Conservation (phyloP, 92 coral and sea anemone species). For the Desmophyllum pertusum region DNA sequence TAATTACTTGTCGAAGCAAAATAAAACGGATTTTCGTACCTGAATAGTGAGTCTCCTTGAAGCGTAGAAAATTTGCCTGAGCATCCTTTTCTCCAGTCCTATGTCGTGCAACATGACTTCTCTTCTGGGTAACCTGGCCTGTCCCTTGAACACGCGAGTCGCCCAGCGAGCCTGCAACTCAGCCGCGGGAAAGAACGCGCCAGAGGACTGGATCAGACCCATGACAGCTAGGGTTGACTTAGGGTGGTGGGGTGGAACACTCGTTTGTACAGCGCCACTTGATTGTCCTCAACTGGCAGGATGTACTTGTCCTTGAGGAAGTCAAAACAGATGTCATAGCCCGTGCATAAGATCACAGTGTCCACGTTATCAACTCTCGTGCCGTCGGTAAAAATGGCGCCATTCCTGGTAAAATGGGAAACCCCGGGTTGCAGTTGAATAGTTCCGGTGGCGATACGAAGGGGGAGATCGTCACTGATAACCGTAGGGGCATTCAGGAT, state of each 20-base stretch:
- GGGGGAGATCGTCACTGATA: constrained; percentile 78
- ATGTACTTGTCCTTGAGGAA: constrained; percentile 61
- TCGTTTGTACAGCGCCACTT: constrained; percentile 70
- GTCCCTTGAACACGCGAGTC: constrained; percentile 77
- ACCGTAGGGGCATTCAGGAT: constrained; percentile 68
- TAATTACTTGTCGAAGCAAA: neutral
- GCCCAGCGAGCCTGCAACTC: constrained; percentile 92
- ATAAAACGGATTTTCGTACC: constrained; percentile 33
- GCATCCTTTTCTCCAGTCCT: constrained; percentile 45
- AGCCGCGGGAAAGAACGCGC: constrained; percentile 76
- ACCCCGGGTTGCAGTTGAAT: constrained; percentile 63
- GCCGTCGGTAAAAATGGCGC: constrained; percentile 72
- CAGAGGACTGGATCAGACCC: constrained; percentile 83
- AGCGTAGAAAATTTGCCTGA: constrained; percentile 52
- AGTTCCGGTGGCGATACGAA: constrained; percentile 74
- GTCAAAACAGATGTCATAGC: constrained; percentile 63
- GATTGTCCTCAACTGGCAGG: constrained; percentile 62
- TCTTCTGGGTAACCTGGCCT: constrained; percentile 65
- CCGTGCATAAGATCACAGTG: constrained; percentile 76
- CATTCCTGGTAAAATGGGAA: constrained; percentile 56
- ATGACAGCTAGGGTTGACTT: constrained; percentile 70
- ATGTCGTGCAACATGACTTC: constrained; percentile 73
- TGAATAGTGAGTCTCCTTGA: constrained; percentile 71
- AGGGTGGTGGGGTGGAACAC: constrained; percentile 71
- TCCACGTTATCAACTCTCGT: constrained; percentile 60